A percentile compares a stretch with the other conserved stretches of the same genome.
Evolutionary conservation across 2,113 vertebrate species (phyloP).

Genomic region (Esox niger): DNA sequence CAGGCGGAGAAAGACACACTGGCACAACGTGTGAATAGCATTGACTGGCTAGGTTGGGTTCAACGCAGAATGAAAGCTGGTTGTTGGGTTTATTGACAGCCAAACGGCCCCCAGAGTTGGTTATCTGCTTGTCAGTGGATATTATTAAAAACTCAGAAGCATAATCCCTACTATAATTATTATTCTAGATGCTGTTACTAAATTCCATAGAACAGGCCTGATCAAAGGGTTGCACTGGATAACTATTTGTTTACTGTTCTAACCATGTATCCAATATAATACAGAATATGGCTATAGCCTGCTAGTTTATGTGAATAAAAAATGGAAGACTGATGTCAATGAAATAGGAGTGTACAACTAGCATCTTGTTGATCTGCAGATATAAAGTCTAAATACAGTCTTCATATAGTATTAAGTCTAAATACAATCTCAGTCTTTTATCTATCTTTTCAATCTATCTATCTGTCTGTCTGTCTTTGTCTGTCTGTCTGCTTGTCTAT

Average conservation of each 20-base stretch:
- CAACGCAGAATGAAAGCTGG: not conserved
- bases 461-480: too few species aligned
- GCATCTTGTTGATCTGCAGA: slow-evolving; percentile 23
- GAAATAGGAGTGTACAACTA: slow-evolving; percentile 20
- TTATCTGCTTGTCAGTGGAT: not conserved
- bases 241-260: slow-evolving; percentile 41
- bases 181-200: not conserved
- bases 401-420: too few species aligned
- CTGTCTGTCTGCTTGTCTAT: slow-evolving; percentile 1
- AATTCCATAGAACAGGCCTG: slow-evolving; percentile 18
- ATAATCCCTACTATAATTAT: not conserved
- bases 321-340: slow-evolving; percentile 23
- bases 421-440: slow-evolving; percentile 23
- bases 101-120: not conserved
- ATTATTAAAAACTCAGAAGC: not conserved
- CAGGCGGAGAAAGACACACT: not conserved
- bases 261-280: too few species aligned
- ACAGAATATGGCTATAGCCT: too few species aligned
- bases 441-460: slow-evolving; percentile 2
- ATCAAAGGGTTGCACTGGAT: slow-evolving; percentile 56
- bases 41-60: not conserved
- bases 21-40: not conserved
- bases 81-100: not conserved
- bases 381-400: slow-evolving; percentile 26
- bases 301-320: not conserved